Conservation (phyloP, 2,888 invertebrate genomes). For the Mimachlamys varia region DNA sequence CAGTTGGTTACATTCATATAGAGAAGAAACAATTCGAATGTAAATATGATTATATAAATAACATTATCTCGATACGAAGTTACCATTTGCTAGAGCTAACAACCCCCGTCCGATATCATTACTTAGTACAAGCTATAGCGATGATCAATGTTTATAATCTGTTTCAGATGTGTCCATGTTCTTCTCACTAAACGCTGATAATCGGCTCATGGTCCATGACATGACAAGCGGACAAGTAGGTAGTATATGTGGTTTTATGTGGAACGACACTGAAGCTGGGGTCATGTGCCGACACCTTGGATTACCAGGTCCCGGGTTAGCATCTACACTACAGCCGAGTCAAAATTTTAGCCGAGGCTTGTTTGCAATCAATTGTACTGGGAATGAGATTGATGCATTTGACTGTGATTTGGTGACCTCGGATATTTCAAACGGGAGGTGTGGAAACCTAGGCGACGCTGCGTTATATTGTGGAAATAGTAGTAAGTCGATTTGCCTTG, state of each 20-base stretch:
- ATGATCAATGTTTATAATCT: neutral
- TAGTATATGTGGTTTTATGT: slow-evolving; percentile 36
- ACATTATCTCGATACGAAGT: too few relatives aligned
- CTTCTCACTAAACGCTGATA: slow-evolving; percentile 17
- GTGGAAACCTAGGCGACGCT: slow-evolving; percentile 43
- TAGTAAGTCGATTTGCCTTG: too few relatives aligned
- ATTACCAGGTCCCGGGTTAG: slow-evolving; percentile 29
- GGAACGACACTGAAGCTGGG: slow-evolving; percentile 44
- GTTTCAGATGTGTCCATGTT: neutral
- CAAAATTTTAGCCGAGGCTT: slow-evolving; percentile 15
- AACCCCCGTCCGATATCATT: too few relatives aligned
- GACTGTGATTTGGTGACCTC: slow-evolving; percentile 28
- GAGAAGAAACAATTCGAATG: too few relatives aligned
- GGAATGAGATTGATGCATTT: slow-evolving; percentile 32
- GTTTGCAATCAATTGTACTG: slow-evolving; percentile 42
- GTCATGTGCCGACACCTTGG: slow-evolving; percentile 46
- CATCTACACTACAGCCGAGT: slow-evolving; percentile 33
- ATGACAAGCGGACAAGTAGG: neutral
- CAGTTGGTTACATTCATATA: too few relatives aligned
- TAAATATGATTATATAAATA: too few relatives aligned
- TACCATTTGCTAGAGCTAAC: too few relatives aligned
- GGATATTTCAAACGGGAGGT: slow-evolving; percentile 39
- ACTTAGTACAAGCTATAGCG: too few relatives aligned
- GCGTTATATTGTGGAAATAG: neutral
- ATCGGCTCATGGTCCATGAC: neutral